Base-by-base conservation (phyloP, 2,113 vertebrate genomes). In the Coptodon bakossiorum region DNA sequence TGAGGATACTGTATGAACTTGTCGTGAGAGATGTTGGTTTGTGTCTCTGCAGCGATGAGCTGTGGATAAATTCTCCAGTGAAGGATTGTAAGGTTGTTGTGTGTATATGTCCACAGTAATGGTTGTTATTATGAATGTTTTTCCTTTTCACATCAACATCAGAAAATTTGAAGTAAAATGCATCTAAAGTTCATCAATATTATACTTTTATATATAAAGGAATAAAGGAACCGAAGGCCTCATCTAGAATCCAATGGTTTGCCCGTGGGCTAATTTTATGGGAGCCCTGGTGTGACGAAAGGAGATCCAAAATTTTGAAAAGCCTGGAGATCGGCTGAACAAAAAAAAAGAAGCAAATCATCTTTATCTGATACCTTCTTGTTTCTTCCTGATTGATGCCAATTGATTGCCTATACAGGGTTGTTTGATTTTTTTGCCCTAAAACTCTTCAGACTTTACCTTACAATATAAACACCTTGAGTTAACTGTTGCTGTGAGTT, bases 1-100 rank as follows among this genome's bases (percentile, higher is more conserved):
- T 90, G 86, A 92, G 84, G 88, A 88, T 79, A 57, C 81, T 85
- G 86, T 93, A 94, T 89, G 86, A 92, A 93, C 86, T 91, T 89
- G 87, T 90, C 80, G 59, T 81, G 91, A 93, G 89, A 78, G 86
- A 92, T 88, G 87, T 80, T 4, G 59, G 86, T 19, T 83, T 31
- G 45, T 10, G 48, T 85, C 66, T 78, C 87, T n/a, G 82, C 86
- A 82, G 38, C 89, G 6, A 4, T 27, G 48, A 86, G 63, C 80
- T 78, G 88, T 40, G 71, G 82, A 68, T 73, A 79, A 31, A 84
- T n/a, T 81, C 36, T 82, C 22, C 22, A 71, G 27, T 53, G 71
- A 86, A 50, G 27, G 9, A 81, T n/a, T 56, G 40, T 2, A 9
- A 31, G 45, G 73, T 31, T 52, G 40, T 50, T 50, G 45, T 19